Conservation (phyloP, 2,113 vertebrate genomes). For the Nasalis larvatus region DNA sequence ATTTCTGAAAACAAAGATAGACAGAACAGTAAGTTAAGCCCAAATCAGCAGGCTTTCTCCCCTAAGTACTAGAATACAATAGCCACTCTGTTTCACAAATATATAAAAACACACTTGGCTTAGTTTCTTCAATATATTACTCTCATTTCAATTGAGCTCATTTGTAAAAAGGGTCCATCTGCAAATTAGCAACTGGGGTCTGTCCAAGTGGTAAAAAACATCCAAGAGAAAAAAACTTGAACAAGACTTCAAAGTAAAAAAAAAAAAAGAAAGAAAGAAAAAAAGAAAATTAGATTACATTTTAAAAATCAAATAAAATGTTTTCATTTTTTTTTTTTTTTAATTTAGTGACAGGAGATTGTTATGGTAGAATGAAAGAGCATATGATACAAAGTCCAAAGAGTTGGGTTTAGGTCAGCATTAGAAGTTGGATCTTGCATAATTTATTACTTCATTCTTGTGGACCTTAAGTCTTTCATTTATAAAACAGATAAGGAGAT, state of each 20-base stretch:
- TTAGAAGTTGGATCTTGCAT: neutral
- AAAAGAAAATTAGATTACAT: slow-evolving; percentile 21
- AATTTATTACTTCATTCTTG: neutral
- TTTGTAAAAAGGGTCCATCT: slow-evolving; percentile 7
- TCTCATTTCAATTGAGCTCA: slow-evolving; percentile 16
- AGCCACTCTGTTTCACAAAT: slow-evolving; percentile 44
- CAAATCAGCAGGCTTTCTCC: neutral
- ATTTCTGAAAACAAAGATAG: slow-evolving; percentile 51
- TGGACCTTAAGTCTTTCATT: neutral
- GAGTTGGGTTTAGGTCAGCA: neutral
- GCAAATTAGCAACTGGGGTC: slow-evolving; percentile 32
- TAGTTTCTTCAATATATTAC: slow-evolving; percentile 46
- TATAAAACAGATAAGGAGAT: neutral
- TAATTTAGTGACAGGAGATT: neutral
- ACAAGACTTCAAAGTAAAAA: slow-evolving; percentile 3
- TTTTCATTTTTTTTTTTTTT: too few species aligned
- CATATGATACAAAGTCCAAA: neutral
- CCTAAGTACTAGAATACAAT: neutral
- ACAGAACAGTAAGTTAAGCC: slow-evolving; percentile 18
- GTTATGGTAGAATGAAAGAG: neutral
- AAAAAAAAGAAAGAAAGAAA: neutral
- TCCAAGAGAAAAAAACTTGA: neutral
- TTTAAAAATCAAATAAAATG: slow-evolving; percentile 55
- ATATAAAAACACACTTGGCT: slow-evolving; percentile 44
- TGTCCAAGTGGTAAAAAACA: slow-evolving; percentile 10